These are phyloP conservation scores for Hyalella azteca DNA, from an alignment of 2,888 invertebrate genomes.

Conservation along the genomic window DNA sequence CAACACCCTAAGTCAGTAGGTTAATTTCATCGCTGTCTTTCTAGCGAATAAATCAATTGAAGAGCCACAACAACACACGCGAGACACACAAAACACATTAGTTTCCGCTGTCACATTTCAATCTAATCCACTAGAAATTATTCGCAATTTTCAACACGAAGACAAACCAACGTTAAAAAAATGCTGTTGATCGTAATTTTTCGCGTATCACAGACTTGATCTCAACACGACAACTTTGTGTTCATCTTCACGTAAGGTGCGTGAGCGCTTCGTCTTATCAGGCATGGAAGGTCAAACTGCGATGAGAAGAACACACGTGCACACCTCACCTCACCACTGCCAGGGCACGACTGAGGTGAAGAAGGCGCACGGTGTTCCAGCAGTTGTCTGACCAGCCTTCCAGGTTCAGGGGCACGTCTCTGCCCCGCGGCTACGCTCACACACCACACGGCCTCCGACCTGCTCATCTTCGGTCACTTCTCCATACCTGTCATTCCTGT, in stretches of 20 bases:
- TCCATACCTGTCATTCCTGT: neutral
- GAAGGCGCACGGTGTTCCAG: neutral
- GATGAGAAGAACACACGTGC: neutral
- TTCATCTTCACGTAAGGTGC: neutral
- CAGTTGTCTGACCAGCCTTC: slow-evolving; percentile 12
- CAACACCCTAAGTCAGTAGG: no score
- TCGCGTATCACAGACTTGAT: neutral
- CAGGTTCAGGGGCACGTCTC: slow-evolving; percentile 19
- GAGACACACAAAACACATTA: no score
- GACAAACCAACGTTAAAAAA: no score
- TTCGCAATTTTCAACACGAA: no score
- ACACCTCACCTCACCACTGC: neutral
- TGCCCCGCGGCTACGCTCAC: slow-evolving; percentile 29
- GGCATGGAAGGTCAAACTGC: slow-evolving; percentile 9
- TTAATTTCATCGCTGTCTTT: no score
- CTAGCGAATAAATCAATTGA: no score
- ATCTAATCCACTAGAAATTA: no score
- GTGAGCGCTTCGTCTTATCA: slow-evolving; percentile 10
- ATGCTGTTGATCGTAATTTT: no score
- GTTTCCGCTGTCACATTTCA: no score
- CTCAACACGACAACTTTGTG: neutral
- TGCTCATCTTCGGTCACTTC: neutral
- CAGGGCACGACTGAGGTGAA: slow-evolving; percentile 4
- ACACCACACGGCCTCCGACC: neutral
- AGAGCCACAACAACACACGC: no score